Evolutionary conservation across 2,113 vertebrate species (phyloP), one percentile per base, ranked within the genome.

Genomic region (Tragulus kanchil): DNA sequence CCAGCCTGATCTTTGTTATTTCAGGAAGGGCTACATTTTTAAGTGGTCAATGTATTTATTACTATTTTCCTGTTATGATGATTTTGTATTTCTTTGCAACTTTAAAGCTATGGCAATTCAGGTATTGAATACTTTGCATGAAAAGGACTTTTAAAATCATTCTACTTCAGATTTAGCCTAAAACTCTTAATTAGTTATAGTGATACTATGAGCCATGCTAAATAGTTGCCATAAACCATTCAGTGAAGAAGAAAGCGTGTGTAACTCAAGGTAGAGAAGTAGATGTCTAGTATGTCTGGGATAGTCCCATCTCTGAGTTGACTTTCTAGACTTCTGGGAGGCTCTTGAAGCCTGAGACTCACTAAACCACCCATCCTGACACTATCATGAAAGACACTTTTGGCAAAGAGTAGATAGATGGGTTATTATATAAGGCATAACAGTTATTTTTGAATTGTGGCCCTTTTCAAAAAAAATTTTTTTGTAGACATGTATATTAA

Each of bases 151-250:
- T 96, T 94, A 54, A 96, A 82, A 94, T 94, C 84, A 88, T 85
- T 97, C 91, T 90, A 77, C 54, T 92, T 92, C 69, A 95, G 75
- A 81, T 67, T 23, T 61, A 90, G 59, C 77, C 85, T 82, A 75
- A 96, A 92, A 92, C 85, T 93, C 92, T 94, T 96, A 86, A 90
- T 97, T 86, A 96, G 54, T 93, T 90, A 73, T 59, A 97, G 92
- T 88, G 77, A 58, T 86, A 52, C 86, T 93, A 62, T 65, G 78
- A 95, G 65, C 56, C 28, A 89, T 62, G 48, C 50, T 95, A 73
- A 42, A 42, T 73, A 89, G 73, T 77, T 91, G 71, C 61, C 71
- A 73, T 84, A 93, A 95, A 75, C 78, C 5, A 4, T 65, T 95
- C 31, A 86, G 56, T 62, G 36, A 95, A 91, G 25, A 50, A 64